phyloP scores from a whole-genome alignment of 2,797 vertebrate species.

The Gallirallus australis region DNA sequence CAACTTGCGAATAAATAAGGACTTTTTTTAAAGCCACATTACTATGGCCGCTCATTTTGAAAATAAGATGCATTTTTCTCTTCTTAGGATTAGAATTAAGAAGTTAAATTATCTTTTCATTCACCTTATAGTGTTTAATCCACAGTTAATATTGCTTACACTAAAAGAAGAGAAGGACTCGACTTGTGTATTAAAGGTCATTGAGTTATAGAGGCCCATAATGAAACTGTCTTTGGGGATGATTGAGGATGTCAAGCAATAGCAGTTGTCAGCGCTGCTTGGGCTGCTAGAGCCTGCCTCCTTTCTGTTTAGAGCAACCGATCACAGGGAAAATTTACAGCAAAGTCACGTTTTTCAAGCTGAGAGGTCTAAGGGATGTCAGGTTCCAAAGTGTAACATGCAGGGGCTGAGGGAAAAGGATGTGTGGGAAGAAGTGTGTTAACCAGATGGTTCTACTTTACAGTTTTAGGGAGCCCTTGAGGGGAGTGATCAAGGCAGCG shows the following conservation, averaged over 20 bases:
- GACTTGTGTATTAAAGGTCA: slow-evolving; percentile 18
- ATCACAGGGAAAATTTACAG: slow-evolving; percentile 11
- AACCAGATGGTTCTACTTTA: slow-evolving; percentile 52
- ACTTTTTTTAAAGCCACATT: neutral
- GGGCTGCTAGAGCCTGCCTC: neutral
- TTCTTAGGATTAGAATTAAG: neutral
- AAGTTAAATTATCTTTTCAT: neutral
- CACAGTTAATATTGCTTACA: neutral
- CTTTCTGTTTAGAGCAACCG: neutral
- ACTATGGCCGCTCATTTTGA: neutral
- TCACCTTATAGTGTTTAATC: neutral
- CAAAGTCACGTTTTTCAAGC: slow-evolving; percentile 20
- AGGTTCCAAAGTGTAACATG: slow-evolving; percentile 47
- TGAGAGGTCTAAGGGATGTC: neutral
- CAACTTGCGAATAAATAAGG: neutral
- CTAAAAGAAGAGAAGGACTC: neutral
- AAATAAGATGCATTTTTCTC: neutral
- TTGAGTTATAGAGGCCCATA: neutral
- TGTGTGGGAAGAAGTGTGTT: slow-evolving; percentile 56
- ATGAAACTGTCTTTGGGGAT: slow-evolving; percentile 20
- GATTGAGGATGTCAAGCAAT: neutral
- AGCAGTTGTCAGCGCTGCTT: neutral
- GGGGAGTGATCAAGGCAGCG: slow-evolving; percentile 41
- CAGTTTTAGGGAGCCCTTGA: slow-evolving; percentile 44
- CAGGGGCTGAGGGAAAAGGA: slow-evolving; percentile 35